Evolutionary conservation across 2,888 invertebrate genomes (phyloP), one percentile per base, ranked within the genome.

Genomic region (Pristionchus fissidentatus): DNA sequence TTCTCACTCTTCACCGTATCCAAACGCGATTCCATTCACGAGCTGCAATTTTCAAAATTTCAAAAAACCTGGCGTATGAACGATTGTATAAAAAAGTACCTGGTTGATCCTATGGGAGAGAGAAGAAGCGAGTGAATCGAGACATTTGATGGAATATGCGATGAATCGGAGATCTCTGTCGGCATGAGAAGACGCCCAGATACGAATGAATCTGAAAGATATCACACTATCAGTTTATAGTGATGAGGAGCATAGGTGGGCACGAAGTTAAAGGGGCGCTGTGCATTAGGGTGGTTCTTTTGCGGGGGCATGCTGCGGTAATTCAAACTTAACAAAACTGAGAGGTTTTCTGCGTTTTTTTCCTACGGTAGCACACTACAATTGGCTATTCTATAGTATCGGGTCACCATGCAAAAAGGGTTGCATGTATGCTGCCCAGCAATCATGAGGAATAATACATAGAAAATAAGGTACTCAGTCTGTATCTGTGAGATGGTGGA

Each of bases 101-200:
- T 46, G 75, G 15, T 43, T 46, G 10, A 75, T 43, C 46, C 46
- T 43, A 1, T n/a, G 43, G 26, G 75, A 46, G 46, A 75, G 75
- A 46, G 4, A 26, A 29, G 75, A 46, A 26, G 75, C 43, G 26
- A 75, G n/a, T 49, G 29, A 26, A 75, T 75, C 75, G 46, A 75
- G 75, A 49, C 46, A 55, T 41, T 55, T 78, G 78, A 78, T 29
- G 22, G 55, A 19, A 43, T 78, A 78, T 4, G 78, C 52, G 55
- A 78, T 78, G 78, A 78, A 78, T 55, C 78, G 49, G 26, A 78
- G 78, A 78, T 78, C 78, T 55, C 78, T 49, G 10, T 78, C 78
- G 22, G 78, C 52, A 55, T 78, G 78, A 32, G 52, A 78, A n/a
- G 78, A 10, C 0, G 52, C 35, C 78, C 78, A 78, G 5, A 55